These are phyloP conservation scores for Ophioninae sp. DNA, from an alignment of 2,888 invertebrate genomes.

Conservation along the genomic window DNA sequence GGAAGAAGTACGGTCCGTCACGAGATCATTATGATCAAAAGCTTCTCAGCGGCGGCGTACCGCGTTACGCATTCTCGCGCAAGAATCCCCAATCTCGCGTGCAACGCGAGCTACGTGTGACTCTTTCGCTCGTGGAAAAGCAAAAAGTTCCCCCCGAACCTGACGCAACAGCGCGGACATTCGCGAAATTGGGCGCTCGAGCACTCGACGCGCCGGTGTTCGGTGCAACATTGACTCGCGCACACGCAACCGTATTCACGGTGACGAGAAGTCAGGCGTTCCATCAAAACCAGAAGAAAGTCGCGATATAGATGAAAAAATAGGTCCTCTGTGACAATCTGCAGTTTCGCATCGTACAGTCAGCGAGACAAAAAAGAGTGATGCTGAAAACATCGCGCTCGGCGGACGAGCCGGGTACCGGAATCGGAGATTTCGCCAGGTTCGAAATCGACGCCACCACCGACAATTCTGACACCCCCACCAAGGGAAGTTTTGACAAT, in stretches of 20 bases:
- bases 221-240: too few species aligned
- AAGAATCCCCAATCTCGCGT: slow-evolving; percentile 36
- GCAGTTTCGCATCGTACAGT: slow-evolving; percentile 26
- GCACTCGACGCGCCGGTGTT: too few species aligned
- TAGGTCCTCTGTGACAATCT: slow-evolving; percentile 35
- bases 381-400: slow-evolving; percentile 47
- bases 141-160: slow-evolving; percentile 17
- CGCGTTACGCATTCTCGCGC: slow-evolving; percentile 49
- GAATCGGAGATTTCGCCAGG: slow-evolving; percentile 15
- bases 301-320: slow-evolving; percentile 15
- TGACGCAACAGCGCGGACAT: slow-evolving; percentile 49
- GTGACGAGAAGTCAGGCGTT: slow-evolving; percentile 42
- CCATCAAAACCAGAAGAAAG: slow-evolving; percentile 19
- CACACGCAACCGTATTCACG: slow-evolving; percentile 22
- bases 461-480: slow-evolving; percentile 27
- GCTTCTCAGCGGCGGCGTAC: background rate
- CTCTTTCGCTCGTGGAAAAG: background rate
- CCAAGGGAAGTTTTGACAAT: slow-evolving; percentile 32
- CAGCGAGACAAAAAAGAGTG: background rate
- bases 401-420: slow-evolving; percentile 20
- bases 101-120: slow-evolving; percentile 31
- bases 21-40: too few species aligned
- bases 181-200: too few species aligned
- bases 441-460: slow-evolving; percentile 42
- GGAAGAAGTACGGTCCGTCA: too few species aligned